A percentile compares a stretch with the other conserved stretches of the same genome.
Conservation (phyloP, 2,113 vertebrate species). For the Malurus cyaneus region DNA sequence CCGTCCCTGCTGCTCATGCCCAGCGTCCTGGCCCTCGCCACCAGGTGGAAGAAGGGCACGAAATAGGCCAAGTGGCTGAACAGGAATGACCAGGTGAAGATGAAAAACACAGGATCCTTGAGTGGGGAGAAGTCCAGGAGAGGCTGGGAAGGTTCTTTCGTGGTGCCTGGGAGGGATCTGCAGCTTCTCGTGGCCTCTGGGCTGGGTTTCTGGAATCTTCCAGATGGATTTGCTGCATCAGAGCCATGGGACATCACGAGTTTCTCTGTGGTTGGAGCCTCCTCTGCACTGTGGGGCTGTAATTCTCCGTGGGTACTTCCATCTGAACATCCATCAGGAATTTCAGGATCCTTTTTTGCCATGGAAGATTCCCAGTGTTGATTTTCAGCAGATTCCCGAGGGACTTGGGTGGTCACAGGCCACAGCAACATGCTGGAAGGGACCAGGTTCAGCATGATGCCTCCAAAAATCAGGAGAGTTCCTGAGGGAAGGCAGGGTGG, state of each 20-base stretch:
- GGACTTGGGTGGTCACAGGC: slow-evolving; percentile 60
- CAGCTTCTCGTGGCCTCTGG: not conserved
- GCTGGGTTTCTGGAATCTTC: not conserved
- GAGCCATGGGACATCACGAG: fast-evolving
- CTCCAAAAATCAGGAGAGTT: slow-evolving; percentile 86
- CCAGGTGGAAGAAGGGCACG: slow-evolving; percentile 89
- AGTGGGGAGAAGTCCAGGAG: slow-evolving; percentile 83
- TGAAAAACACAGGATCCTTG: slow-evolving; percentile 87
- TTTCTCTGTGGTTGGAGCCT: not conserved
- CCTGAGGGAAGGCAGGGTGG: slow-evolving; percentile 68
- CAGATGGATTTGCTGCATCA: fast-evolving
- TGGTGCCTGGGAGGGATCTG: not conserved
- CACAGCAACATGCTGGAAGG: slow-evolving; percentile 90
- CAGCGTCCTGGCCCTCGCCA: slow-evolving; percentile 85
- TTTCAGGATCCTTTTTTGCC: not conserved
- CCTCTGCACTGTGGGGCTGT: fast-evolving
- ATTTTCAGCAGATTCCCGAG: not conserved
- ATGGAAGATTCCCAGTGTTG: fast-evolving
- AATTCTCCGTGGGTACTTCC: not conserved
- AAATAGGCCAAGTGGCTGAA: slow-evolving; percentile 93
- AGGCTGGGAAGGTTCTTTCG: not conserved
- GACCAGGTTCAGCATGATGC: slow-evolving; percentile 87
- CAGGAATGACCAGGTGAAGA: slow-evolving; percentile 90
- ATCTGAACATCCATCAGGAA: not conserved
- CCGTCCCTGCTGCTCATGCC: slow-evolving; percentile 87